These are phyloP conservation scores for Cataglyphis rosenhaueri DNA, from an alignment of 2,888 invertebrate genomes.

Conservation along the genomic window DNA sequence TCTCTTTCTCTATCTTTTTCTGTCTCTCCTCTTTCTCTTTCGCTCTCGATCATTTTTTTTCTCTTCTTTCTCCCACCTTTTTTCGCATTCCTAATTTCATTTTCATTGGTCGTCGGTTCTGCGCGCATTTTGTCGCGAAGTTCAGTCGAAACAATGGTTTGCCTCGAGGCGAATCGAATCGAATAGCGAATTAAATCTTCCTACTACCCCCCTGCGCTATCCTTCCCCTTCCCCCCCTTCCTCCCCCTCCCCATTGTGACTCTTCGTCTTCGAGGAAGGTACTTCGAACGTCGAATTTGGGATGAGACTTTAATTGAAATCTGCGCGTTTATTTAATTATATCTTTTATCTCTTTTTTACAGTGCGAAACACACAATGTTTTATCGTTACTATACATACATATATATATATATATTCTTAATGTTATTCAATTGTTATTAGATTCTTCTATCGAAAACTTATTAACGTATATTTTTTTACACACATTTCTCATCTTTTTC, in stretches of 20 bases:
- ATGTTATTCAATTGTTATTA: neutral
- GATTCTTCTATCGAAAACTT: neutral
- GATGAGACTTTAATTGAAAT: conserved; percentile 68
- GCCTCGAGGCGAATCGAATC: conserved; percentile 62
- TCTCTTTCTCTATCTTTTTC: neutral
- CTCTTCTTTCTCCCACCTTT: conserved; percentile 6
- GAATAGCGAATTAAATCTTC: conserved; percentile 66
- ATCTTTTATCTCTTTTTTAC: neutral
- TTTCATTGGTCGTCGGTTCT: conserved; percentile 48
- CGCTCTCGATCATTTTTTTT: conserved; percentile 10
- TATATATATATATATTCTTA: neutral
- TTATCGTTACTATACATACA: neutral
- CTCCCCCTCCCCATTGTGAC: conserved; percentile 19
- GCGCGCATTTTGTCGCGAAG: conserved; percentile 3
- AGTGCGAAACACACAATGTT: conserved; percentile 12
- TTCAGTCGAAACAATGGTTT: conserved; percentile 48
- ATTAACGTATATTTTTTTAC: neutral
- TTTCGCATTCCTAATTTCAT: conserved; percentile 65
- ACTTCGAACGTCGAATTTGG: conserved; percentile 43
- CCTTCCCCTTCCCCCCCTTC: neutral
- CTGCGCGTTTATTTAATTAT: conserved; percentile 65
- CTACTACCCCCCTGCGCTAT: conserved; percentile 37
- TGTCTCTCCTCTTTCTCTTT: conserved; percentile 24
- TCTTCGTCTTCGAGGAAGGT: conserved; percentile 52
- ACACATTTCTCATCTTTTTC: neutral